Percentiles rank a stretch among this genome's conserved stretches.
These are phyloP conservation scores for Rhynchonycteris naso DNA, from an alignment of 2,797 vertebrate species.

Conservation along the genomic window DNA sequence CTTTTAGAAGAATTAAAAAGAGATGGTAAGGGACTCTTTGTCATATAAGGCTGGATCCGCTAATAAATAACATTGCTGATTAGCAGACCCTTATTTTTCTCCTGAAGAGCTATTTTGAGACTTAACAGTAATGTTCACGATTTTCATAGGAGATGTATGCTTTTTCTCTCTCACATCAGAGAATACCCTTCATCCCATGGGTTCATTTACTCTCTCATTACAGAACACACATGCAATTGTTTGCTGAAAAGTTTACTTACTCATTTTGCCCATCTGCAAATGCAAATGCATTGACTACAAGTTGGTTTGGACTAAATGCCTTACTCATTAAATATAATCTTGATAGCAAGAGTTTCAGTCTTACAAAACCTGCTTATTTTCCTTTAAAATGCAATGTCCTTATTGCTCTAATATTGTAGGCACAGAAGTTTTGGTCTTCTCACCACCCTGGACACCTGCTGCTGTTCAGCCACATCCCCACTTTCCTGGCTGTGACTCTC, in stretches of 20 bases:
- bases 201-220: neutral
- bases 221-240: neutral
- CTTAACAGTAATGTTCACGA: neutral
- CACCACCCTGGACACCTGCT: neutral
- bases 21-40: neutral
- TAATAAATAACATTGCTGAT: neutral
- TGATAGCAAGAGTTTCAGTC: neutral
- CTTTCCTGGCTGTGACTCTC: neutral
- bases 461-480: neutral
- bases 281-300: neutral
- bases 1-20: neutral
- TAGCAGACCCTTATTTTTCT: neutral
- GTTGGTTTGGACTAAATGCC: neutral
- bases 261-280: neutral
- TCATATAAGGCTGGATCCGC: neutral
- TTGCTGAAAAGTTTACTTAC: neutral
- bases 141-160: neutral
- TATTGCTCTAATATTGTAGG: neutral
- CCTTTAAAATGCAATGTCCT: neutral
- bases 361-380: neutral
- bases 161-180: neutral
- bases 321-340: constrained; percentile 12
- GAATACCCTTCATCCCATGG: neutral
- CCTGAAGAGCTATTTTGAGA: constrained; percentile 22
- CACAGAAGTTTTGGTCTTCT: neutral